Evolutionary conservation across 1,140 invertebrate genomes (phyloP).

Genomic region (Linepithema humile): DNA sequence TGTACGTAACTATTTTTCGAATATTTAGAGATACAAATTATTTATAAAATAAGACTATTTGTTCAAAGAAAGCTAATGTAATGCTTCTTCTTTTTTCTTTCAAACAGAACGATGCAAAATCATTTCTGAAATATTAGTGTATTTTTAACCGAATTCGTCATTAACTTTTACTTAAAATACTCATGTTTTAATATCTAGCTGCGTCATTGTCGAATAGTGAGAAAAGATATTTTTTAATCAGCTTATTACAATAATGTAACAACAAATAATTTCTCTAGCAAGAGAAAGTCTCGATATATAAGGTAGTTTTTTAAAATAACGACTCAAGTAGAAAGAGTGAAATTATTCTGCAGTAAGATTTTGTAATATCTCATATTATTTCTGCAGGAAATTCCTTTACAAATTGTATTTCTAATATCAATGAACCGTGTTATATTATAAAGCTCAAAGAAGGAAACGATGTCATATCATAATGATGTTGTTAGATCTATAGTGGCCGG

Average conservation of each 20-base stretch:
- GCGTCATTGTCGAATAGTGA: neutral
- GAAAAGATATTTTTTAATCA: neutral
- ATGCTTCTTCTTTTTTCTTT: neutral
- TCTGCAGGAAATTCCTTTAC: neutral
- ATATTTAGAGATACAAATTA: slow-evolving; percentile 18
- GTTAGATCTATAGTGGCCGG: neutral
- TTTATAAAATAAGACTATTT: slow-evolving; percentile 12
- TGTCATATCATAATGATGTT: neutral
- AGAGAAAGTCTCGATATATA: neutral
- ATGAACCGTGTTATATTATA: slow-evolving; percentile 1
- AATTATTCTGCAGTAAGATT: neutral
- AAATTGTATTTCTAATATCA: neutral
- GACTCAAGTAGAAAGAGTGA: neutral
- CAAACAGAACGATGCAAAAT: neutral
- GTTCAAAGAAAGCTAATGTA: neutral
- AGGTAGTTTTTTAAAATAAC: neutral
- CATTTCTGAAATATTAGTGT: slow-evolving; percentile 9
- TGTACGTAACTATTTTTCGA: slow-evolving; percentile 1
- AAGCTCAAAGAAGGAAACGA: neutral
- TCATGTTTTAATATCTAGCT: neutral
- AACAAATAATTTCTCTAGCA: neutral
- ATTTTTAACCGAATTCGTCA: slow-evolving; percentile 19
- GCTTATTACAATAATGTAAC: neutral
- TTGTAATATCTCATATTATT: neutral
- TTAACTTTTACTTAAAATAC: slow-evolving; percentile 12